Conservation (phyloP, 2,797 vertebrate species). For the Setipinna tenuifilis region DNA sequence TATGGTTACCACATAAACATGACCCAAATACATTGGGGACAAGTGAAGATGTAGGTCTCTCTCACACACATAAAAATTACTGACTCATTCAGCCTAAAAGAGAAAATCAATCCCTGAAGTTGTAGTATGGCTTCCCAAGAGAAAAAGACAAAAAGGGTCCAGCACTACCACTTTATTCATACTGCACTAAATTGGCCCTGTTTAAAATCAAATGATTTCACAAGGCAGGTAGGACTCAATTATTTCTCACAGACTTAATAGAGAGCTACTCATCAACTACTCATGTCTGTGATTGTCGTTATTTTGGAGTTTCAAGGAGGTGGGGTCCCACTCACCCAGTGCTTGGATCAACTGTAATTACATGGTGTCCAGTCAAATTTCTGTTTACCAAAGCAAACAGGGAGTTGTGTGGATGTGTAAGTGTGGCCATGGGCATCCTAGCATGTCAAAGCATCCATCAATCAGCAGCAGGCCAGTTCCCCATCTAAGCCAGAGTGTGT, state of each 20-base stretch:
- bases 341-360: not conserved
- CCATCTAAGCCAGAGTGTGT: not conserved
- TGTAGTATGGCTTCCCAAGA: conserved; percentile 43
- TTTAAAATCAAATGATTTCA: conserved; percentile 36
- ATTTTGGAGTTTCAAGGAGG: not conserved
- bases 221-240: not conserved
- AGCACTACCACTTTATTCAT: not conserved
- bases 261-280: not conserved
- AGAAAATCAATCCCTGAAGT: conserved; percentile 59
- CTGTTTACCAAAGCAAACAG: not conserved
- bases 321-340: not conserved
- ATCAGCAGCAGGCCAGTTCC: not conserved
- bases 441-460: not conserved
- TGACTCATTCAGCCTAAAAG: conserved; percentile 57
- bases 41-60: conserved; percentile 54
- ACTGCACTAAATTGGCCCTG: conserved; percentile 33
- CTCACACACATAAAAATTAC: conserved; percentile 55
- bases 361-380: not conserved
- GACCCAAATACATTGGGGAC: conserved; percentile 68
- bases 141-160: conserved; percentile 41
- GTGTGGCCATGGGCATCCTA: not conserved
- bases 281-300: not conserved
- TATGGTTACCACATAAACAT: conserved; percentile 62
- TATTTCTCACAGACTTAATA: not conserved
- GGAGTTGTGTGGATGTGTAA: not conserved